phyloP scores from a whole-genome alignment of 30 jellyfish, hydroid and myxozoan species.

The Hydractinia echinata region DNA sequence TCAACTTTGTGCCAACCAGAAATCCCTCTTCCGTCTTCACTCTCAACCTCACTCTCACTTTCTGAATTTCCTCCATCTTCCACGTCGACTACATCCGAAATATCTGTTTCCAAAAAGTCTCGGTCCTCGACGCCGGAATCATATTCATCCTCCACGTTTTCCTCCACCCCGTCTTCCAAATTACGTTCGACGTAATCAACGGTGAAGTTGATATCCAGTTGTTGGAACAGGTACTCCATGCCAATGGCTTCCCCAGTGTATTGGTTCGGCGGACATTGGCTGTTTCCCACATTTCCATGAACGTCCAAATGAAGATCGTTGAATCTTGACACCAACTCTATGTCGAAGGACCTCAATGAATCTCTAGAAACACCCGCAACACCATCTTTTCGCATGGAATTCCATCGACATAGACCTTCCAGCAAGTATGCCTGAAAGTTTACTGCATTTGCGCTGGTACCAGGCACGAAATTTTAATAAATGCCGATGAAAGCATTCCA shows the following conservation, averaged over 20 bases:
- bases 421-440: constrained; percentile 43
- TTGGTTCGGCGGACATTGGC: not conserved
- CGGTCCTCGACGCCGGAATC: not conserved
- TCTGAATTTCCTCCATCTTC: too few species aligned
- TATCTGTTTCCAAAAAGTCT: not conserved
- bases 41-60: too few species aligned
- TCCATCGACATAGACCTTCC: constrained; percentile 36
- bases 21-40: constrained; percentile 13
- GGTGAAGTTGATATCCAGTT: not conserved
- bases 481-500: constrained; percentile 19
- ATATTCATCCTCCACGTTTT: not conserved
- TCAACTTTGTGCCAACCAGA: constrained; percentile 37
- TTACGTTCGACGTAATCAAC: constrained; percentile 6
- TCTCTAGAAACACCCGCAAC: not conserved
- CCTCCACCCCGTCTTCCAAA: constrained; percentile 23
- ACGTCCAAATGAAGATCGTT: not conserved
- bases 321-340: not conserved
- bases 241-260: constrained; percentile 29
- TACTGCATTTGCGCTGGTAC: constrained; percentile 31
- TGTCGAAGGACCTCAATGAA: not conserved
- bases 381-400: constrained; percentile 17
- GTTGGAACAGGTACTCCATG: constrained; percentile 29
- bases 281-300: not conserved
- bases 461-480: not conserved
- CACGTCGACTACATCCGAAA: not conserved